A percentile compares a stretch with the other conserved stretches of the same genome.
These are phyloP conservation scores for Cheilosia variabilis DNA, from an alignment of 2,888 invertebrate species.

Conservation along the genomic window DNA sequence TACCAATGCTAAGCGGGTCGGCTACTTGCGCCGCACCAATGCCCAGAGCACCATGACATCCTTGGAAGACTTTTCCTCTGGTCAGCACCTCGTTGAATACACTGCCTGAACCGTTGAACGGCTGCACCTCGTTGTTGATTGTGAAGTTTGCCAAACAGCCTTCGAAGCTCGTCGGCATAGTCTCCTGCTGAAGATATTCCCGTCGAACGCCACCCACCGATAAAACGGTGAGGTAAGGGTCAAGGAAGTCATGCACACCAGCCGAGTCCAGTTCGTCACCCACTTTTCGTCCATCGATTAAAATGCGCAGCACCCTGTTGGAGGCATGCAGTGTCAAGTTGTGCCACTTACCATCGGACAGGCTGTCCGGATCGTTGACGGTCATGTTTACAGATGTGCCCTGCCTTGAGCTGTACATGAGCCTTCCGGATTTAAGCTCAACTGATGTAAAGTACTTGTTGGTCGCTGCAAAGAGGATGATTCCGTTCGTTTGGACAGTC, in stretches of 20 bases:
- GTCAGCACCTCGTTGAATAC: constrained; percentile 89
- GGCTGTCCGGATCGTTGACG: constrained; percentile 85
- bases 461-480: constrained; percentile 93
- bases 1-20: constrained; percentile 95
- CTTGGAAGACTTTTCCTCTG: constrained; percentile 89
- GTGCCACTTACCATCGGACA: constrained; percentile 95
- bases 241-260: constrained; percentile 95
- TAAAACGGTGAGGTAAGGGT: constrained; percentile 93
- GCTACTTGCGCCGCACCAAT: constrained; percentile 91
- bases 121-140: constrained; percentile 94
- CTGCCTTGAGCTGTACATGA: constrained; percentile 92
- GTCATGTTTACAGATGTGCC: constrained; percentile 93
- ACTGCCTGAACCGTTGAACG: constrained; percentile 94
- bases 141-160: constrained; percentile 96
- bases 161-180: constrained; percentile 88
- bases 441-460: constrained; percentile 94
- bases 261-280: constrained; percentile 94
- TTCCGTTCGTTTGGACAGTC: constrained; percentile 90
- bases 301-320: constrained; percentile 88
- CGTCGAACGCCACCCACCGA: constrained; percentile 91
- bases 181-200: constrained; percentile 85
- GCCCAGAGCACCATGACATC: constrained; percentile 91
- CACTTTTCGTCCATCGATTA: constrained; percentile 88
- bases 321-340: constrained; percentile 91
- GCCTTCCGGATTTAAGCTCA: constrained; percentile 90